A percentile compares a stretch with the other conserved stretches of the same genome.
Evolutionary conservation across 1,140 invertebrate species (phyloP).

Genomic region (Drosophila melanica): DNA sequence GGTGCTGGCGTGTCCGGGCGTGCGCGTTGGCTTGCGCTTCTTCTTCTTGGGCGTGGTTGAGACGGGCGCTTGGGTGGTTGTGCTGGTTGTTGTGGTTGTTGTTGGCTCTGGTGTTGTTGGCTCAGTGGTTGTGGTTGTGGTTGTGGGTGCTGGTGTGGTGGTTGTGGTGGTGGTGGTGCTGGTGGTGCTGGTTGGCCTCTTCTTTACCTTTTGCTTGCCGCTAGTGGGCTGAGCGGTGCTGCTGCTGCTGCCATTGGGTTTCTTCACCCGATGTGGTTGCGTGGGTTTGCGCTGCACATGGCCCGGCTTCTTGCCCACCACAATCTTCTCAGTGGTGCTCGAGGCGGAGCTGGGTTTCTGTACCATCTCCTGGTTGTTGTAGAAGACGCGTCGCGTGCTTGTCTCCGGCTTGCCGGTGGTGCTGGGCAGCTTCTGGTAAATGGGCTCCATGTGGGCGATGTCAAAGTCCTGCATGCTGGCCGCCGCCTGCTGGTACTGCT

Average conservation of each 20-base stretch:
- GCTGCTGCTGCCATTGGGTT: slow-evolving; percentile 47
- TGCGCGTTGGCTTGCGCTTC: slow-evolving; percentile 74
- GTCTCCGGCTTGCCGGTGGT: slow-evolving; percentile 57
- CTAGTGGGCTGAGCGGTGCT: slow-evolving; percentile 34
- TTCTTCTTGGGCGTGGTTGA: slow-evolving; percentile 69
- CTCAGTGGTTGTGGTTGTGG: slow-evolving; percentile 5
- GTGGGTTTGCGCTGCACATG: slow-evolving; percentile 57
- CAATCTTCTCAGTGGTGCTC: slow-evolving; percentile 47
- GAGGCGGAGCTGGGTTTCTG: slow-evolving; percentile 56
- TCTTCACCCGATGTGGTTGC: slow-evolving; percentile 63
- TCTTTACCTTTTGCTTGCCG: slow-evolving; percentile 72
- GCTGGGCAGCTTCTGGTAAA: slow-evolving; percentile 70
- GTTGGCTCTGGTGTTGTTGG: slow-evolving; percentile 23
- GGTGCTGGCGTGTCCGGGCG: slow-evolving; percentile 48
- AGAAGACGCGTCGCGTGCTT: slow-evolving; percentile 71
- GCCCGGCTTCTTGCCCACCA: slow-evolving; percentile 65
- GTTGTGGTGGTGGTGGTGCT: slow-evolving; percentile 56
- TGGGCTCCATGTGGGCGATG: slow-evolving; percentile 72
- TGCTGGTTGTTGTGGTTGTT: slow-evolving; percentile 20
- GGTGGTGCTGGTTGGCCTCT: slow-evolving; percentile 61
- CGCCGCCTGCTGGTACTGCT: slow-evolving; percentile 74
- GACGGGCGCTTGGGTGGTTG: slow-evolving; percentile 43
- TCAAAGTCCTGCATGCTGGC: slow-evolving; percentile 74
- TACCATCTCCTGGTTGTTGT: slow-evolving; percentile 76
- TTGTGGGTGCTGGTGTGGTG: slow-evolving; percentile 47